phyloP scores from a whole-genome alignment of 1,140 invertebrate species.

The Sinella curviseta region DNA sequence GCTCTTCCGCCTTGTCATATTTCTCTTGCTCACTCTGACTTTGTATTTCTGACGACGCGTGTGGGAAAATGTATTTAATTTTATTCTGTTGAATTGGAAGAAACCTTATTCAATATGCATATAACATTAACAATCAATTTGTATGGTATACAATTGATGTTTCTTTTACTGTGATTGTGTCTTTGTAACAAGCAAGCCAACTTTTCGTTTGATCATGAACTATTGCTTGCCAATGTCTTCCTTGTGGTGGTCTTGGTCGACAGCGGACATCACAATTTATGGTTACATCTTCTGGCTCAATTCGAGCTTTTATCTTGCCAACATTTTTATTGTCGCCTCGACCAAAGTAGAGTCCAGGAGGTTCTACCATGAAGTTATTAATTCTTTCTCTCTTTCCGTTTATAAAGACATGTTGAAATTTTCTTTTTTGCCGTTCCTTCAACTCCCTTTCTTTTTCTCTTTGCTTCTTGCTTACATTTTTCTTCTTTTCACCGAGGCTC shows the following conservation, averaged over 20 bases:
- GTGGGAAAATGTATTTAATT: constrained; percentile 99
- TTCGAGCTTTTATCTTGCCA: not conserved
- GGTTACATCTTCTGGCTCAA: not conserved
- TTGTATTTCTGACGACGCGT: constrained; percentile 98
- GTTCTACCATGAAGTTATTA: not conserved
- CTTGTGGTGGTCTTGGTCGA: not conserved
- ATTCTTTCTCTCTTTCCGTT: not conserved
- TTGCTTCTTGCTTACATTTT: not conserved
- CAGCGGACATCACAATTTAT: not conserved
- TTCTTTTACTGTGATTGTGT: constrained; percentile 60
- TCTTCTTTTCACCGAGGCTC: not conserved
- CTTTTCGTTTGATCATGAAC: not conserved
- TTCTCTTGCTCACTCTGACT: constrained; percentile 99
- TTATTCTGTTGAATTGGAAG: too few relatives aligned
- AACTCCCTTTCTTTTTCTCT: not conserved
- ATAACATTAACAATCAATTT: too few relatives aligned
- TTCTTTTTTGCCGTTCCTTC: not conserved
- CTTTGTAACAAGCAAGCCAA: not conserved
- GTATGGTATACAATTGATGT: too few relatives aligned
- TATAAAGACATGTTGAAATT: not conserved
- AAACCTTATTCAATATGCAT: too few relatives aligned
- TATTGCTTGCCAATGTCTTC: not conserved
- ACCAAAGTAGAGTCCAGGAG: not conserved
- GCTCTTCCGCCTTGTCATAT: constrained; percentile 92
- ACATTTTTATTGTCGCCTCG: not conserved